Conservation (phyloP, 1,140 invertebrate species). For the Platyura marginata region DNA sequence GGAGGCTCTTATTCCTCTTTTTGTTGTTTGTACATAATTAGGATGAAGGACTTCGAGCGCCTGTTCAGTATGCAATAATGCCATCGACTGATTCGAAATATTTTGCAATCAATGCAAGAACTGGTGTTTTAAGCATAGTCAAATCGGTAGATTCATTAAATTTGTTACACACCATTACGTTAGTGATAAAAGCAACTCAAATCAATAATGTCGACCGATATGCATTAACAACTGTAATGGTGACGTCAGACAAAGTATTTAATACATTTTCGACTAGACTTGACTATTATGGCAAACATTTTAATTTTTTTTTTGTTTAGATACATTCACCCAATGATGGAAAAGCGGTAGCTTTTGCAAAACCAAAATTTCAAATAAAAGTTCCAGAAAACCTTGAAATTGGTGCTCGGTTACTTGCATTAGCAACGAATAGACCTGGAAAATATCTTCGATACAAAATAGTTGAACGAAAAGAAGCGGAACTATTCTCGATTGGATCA, state of each 20-base stretch:
- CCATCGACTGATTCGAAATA: slow-evolving; percentile 25
- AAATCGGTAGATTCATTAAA: slow-evolving; percentile 38
- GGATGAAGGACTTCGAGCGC: slow-evolving; percentile 49
- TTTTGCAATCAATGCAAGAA: slow-evolving; percentile 35
- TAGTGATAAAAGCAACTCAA: slow-evolving; percentile 66
- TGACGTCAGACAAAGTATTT: no score
- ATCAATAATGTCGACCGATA: slow-evolving; percentile 76
- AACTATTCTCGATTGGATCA: slow-evolving; percentile 43
- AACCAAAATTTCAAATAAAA: slow-evolving; percentile 46
- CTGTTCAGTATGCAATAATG: slow-evolving; percentile 41
- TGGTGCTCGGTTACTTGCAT: slow-evolving; percentile 43
- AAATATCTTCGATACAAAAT: slow-evolving; percentile 29
- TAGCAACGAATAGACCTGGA: slow-evolving; percentile 37
- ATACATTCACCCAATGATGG: slow-evolving; percentile 6
- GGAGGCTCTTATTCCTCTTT: neutral
- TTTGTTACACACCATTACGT: slow-evolving; percentile 40
- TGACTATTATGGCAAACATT: no score
- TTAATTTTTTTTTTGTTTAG: no score
- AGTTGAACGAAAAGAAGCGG: slow-evolving; percentile 17
- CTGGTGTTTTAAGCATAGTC: slow-evolving; percentile 37
- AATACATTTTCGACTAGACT: no score
- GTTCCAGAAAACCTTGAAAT: slow-evolving; percentile 57
- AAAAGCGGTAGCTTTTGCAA: slow-evolving; percentile 57
- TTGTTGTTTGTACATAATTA: neutral
- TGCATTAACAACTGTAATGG: slow-evolving; percentile 59